These are phyloP conservation scores for Plagodis dolabraria DNA, from an alignment of 2,888 invertebrate genomes.

Conservation along the genomic window DNA sequence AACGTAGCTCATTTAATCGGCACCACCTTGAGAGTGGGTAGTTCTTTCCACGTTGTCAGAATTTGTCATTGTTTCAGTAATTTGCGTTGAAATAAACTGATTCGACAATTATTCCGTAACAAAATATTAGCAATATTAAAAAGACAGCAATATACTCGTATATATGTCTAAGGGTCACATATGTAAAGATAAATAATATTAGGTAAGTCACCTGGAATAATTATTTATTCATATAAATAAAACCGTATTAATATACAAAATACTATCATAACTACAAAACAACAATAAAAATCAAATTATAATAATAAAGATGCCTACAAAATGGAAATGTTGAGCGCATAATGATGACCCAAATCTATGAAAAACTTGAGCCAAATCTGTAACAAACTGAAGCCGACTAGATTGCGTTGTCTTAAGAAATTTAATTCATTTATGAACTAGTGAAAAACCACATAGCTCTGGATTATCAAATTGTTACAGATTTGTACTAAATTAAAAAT, in stretches of 20 bases:
- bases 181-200: constrained; percentile 7
- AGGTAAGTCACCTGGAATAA: constrained; percentile 11
- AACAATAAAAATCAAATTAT: constrained; percentile 13
- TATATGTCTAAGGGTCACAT: no score
- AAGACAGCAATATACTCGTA: no score
- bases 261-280: constrained; percentile 13
- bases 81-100: no score
- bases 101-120: no score
- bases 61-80: no score
- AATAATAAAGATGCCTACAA: constrained; percentile 13
- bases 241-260: constrained; percentile 8
- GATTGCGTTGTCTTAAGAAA: background rate
- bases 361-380: background rate
- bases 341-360: constrained; percentile 3
- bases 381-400: background rate
- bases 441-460: no score
- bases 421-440: background rate
- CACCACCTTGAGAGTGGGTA: no score
- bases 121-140: no score
- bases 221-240: constrained; percentile 21
- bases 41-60: no score
- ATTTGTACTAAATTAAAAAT: background rate
- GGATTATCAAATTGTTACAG: background rate
- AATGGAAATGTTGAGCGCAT: constrained; percentile 17
- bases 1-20: no score